Evolutionary conservation across 2,888 invertebrate genomes (phyloP).

Genomic region (Hirtodrosophila trivittata): DNA sequence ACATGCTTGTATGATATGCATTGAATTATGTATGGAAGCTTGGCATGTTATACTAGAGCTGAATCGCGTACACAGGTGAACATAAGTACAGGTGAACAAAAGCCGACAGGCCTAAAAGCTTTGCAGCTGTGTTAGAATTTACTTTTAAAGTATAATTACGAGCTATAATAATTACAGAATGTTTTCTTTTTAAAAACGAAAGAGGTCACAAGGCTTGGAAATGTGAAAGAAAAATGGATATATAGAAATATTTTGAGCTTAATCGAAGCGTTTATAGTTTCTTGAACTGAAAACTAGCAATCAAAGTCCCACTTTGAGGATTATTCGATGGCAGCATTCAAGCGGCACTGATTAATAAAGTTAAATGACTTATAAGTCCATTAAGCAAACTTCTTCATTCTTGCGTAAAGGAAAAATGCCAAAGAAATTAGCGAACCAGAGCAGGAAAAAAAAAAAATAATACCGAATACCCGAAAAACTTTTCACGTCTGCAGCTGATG

Average conservation of each 20-base stretch:
- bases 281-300: slow-evolving; percentile 31
- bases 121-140: slow-evolving; percentile 5
- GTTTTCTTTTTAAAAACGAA: too few relatives aligned
- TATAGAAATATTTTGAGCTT: too few relatives aligned
- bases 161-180: too few relatives aligned
- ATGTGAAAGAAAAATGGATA: too few relatives aligned
- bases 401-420: slow-evolving; percentile 66
- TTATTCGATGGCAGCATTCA: slow-evolving; percentile 42
- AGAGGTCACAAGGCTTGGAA: too few relatives aligned
- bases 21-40: slow-evolving; percentile 15
- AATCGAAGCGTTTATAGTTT: slow-evolving; percentile 24
- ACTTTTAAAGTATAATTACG: neutral
- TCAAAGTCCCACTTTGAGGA: slow-evolving; percentile 1
- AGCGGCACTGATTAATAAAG: slow-evolving; percentile 73
- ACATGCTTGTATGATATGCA: slow-evolving; percentile 1
- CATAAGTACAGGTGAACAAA: too few relatives aligned
- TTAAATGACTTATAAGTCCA: slow-evolving; percentile 74
- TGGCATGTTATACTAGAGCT: slow-evolving; percentile 30
- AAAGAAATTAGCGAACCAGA: slow-evolving; percentile 66
- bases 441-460: slow-evolving; percentile 16
- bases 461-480: slow-evolving; percentile 24
- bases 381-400: slow-evolving; percentile 71
- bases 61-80: slow-evolving; percentile 15
- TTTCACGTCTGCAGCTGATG: slow-evolving; percentile 72
- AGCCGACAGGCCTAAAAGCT: too few relatives aligned